These are phyloP conservation scores for Lonchura striata DNA, from an alignment of 2,113 vertebrate species.

Conservation along the genomic window DNA sequence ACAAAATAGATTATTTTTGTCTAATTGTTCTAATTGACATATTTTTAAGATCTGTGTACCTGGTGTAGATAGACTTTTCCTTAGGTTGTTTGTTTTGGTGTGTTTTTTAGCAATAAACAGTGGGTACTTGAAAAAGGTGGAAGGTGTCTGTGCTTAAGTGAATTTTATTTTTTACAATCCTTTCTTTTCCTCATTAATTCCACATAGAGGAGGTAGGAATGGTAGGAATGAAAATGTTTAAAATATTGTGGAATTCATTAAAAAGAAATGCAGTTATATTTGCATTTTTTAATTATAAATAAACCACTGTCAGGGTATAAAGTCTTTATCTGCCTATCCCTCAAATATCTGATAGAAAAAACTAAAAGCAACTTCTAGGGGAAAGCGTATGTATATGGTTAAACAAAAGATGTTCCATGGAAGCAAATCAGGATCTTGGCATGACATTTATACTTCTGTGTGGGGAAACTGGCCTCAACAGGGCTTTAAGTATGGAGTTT, in stretches of 20 bases:
- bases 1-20: background rate
- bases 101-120: background rate
- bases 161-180: background rate
- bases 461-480: background rate
- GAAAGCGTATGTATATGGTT: background rate
- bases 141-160: background rate
- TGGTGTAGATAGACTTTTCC: background rate
- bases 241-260: background rate
- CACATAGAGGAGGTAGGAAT: background rate
- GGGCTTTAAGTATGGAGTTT: background rate
- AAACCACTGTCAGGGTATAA: background rate
- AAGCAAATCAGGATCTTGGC: background rate
- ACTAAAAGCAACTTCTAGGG: fast-evolving
- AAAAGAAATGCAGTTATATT: background rate
- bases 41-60: background rate
- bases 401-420: background rate
- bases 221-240: background rate
- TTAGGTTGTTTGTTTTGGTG: background rate
- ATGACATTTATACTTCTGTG: background rate
- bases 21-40: background rate
- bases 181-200: background rate
- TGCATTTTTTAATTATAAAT: background rate
- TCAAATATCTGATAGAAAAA: background rate
- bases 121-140: background rate
- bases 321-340: background rate